phyloP scores from a whole-genome alignment of 2,797 vertebrate genomes.

The Menidia menidia region DNA sequence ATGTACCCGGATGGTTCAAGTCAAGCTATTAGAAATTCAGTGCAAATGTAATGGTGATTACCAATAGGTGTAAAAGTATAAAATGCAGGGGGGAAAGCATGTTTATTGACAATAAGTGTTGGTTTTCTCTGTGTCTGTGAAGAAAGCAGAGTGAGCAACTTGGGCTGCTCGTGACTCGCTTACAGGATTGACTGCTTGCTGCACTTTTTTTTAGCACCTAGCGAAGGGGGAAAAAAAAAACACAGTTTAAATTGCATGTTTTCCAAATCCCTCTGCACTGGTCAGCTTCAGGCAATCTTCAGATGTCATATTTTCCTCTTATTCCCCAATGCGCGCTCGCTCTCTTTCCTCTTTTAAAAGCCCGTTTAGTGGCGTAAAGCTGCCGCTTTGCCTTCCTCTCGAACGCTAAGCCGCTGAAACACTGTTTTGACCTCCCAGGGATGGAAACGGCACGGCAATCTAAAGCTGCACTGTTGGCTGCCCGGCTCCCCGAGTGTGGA shows the following conservation, averaged over 20 bases:
- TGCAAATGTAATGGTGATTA: constrained; percentile 29
- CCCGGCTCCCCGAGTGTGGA: constrained; percentile 27
- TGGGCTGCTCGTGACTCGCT: constrained; percentile 70
- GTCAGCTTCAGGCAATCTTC: constrained; percentile 67
- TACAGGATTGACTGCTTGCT: constrained; percentile 64
- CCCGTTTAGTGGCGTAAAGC: constrained; percentile 69
- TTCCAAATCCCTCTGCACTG: constrained; percentile 76
- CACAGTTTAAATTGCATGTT: constrained; percentile 73
- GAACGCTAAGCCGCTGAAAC: constrained; percentile 55
- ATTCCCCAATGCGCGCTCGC: constrained; percentile 12
- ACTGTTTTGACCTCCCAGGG: constrained; percentile 31
- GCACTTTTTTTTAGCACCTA: constrained; percentile 58
- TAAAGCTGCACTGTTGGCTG: constrained; percentile 26
- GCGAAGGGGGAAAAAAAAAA: constrained; percentile 32
- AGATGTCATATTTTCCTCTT: constrained; percentile 62
- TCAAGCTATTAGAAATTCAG: constrained; percentile 37
- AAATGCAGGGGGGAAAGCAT: constrained; percentile 17
- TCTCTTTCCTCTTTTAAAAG: constrained; percentile 47
- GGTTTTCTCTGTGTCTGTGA: constrained; percentile 8
- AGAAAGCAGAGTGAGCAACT: constrained; percentile 66
- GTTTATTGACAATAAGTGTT: constrained; percentile 43
- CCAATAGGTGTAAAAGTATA: constrained; percentile 43
- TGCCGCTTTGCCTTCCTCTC: constrained; percentile 51
- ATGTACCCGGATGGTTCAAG: background rate
- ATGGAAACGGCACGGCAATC: constrained; percentile 15